Conservation (phyloP, 2,113 vertebrate genomes). For the Furnarius figulus region DNA sequence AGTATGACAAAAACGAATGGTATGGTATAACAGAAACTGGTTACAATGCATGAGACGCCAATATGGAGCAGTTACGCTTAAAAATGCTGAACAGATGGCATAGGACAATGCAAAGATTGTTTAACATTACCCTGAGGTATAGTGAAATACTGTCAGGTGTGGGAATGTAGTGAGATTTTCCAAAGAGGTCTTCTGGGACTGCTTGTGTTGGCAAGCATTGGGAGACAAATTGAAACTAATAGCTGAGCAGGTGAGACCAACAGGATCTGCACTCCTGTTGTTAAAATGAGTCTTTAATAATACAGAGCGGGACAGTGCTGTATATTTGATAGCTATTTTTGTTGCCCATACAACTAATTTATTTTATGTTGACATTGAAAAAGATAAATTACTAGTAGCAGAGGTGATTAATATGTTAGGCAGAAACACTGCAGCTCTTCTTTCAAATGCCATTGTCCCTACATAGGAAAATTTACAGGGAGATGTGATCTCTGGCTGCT, state of each 20-base stretch:
- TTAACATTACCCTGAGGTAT: conserved; percentile 47
- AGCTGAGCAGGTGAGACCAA: conserved; percentile 59
- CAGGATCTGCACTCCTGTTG: conserved; percentile 8
- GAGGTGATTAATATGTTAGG: neutral
- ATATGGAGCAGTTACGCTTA: neutral
- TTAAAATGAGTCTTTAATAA: conserved; percentile 39
- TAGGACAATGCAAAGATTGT: conserved; percentile 65
- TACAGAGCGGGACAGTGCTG: neutral
- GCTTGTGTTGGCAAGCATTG: conserved; percentile 21
- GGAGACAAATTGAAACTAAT: conserved; percentile 67
- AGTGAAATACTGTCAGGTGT: conserved; percentile 60
- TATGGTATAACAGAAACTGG: conserved; percentile 32
- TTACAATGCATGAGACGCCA: neutral
- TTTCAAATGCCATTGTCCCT: neutral
- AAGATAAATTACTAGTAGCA: conserved; percentile 16
- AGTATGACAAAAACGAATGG: conserved; percentile 41
- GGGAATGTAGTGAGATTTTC: conserved; percentile 57
- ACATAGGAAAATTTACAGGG: neutral
- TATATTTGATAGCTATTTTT: conserved; percentile 12
- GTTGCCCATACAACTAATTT: conserved; percentile 8
- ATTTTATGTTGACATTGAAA: neutral
- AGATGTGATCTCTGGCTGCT: neutral
- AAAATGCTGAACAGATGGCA: conserved; percentile 66
- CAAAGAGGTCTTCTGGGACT: conserved; percentile 44
- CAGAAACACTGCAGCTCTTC: conserved; percentile 33